Evolutionary conservation across 30 jellyfish, hydroid and myxozoan species (phyloP), one percentile per base, ranked within the genome.

Genomic region (Aurelia coerulea): DNA sequence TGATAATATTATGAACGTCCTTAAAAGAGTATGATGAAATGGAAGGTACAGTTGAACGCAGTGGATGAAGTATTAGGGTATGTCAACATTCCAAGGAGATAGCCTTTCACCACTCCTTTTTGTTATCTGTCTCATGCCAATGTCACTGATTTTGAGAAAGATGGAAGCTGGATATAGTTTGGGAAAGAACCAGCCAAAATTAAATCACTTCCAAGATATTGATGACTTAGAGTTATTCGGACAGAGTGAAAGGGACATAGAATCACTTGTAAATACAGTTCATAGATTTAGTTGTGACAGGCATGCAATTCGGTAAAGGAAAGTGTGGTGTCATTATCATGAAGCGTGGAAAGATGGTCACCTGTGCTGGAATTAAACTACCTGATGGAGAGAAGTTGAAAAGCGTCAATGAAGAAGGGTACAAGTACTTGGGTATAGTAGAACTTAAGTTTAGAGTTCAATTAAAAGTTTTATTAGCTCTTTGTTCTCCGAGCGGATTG

Each of bases 21-120:
- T 73, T 33, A 73, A 73, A 73, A 73, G 84, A 73, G 84, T 73
- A 73, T 73, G 84, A 73, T 73, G 71, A 73, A 73, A 73, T 73
- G 71, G 68, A 71, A 71, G 81, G 81, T 71, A 71, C 62, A 71
- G 81, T 71, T 71, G 66, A 71, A 71, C 70, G 81, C 81, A 71
- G 81, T 10, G 34, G 81, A 71, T 71, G 81, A 71, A 71, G 70
- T 71, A 71, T 71, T 71, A 16, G 81, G 81, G 81, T 70, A 71
- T 19, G 81, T 9, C 17, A 16, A 71, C 67, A 16, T 71, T 69
- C 19, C 19, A 71, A 69, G 34, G 66, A 16, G 81, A 71, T 16
- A 71, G 70, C 19, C 29, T 23, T 23, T 23, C 29, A 23, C 29
- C 29, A 23, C 29, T 23, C 29, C 29, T 23, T 23, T 23, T 23